Percentiles rank a stretch among this genome's conserved stretches.
Conservation (phyloP, 1,140 invertebrate species). For the Manduca sexta region DNA sequence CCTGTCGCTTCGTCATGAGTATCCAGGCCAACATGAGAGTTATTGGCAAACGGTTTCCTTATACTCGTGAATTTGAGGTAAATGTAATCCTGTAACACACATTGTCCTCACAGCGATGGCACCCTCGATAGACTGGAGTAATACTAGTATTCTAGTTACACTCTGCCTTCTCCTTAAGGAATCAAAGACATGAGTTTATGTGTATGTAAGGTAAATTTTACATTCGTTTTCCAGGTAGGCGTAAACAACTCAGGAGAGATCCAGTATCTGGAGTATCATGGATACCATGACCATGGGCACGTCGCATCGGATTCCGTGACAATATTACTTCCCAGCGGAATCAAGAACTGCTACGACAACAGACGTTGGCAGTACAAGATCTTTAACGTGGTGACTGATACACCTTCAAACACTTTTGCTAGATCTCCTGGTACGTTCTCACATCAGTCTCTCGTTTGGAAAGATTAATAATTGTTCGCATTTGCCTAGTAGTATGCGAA, state of each 20-base stretch:
- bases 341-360: constrained; percentile 76
- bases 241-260: constrained; percentile 79
- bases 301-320: constrained; percentile 74
- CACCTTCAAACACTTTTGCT: constrained; percentile 77
- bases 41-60: constrained; percentile 75
- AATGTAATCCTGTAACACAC: no score
- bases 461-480: no score
- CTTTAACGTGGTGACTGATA: constrained; percentile 76
- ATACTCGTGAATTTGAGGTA: constrained; percentile 76
- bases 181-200: no score
- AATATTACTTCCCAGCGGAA: constrained; percentile 38
- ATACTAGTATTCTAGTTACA: no score
- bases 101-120: no score
- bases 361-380: constrained; percentile 74
- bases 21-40: constrained; percentile 77
- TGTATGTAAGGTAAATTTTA: no score
- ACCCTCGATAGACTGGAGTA: no score
- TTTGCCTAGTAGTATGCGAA: no score
- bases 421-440: constrained; percentile 74
- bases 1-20: constrained; percentile 76
- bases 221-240: no score
- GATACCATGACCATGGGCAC: constrained; percentile 78
- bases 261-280: constrained; percentile 75
- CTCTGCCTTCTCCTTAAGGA: no score
- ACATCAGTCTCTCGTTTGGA: neutral